Evolutionary conservation across 1,140 invertebrate species (phyloP).

Genomic region (Orchesella cincta): DNA sequence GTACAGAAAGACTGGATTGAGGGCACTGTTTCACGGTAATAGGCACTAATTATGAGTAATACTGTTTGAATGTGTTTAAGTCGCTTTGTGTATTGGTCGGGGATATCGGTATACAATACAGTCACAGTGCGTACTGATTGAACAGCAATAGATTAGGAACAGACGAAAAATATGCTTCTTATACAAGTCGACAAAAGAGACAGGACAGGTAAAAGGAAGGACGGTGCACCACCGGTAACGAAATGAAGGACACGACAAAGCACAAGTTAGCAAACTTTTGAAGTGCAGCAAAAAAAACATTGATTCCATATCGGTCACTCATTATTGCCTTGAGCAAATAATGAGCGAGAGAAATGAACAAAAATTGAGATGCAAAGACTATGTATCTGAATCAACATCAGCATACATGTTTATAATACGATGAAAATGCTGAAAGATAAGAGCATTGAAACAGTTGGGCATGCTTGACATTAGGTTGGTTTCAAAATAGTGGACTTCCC

Average conservation of each 20-base stretch:
- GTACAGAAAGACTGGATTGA: slow-evolving; percentile 11
- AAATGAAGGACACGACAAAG: background rate
- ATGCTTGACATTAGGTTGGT: background rate
- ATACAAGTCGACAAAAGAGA: slow-evolving; percentile 1
- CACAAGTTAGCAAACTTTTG: background rate
- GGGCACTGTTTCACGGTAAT: slow-evolving; percentile 29
- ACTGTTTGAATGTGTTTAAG: slow-evolving; percentile 3
- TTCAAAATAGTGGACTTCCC: background rate
- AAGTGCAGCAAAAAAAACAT: background rate
- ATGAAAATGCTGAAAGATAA: background rate
- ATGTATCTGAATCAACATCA: too few relatives aligned
- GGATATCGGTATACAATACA: too few relatives aligned
- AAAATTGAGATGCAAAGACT: background rate
- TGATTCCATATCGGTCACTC: slow-evolving; percentile 19
- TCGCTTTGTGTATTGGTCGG: too few relatives aligned
- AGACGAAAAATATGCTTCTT: background rate
- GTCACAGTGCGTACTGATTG: too few relatives aligned
- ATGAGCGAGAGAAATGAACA: background rate
- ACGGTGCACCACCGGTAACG: too few relatives aligned
- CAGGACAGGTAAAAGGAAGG: too few relatives aligned
- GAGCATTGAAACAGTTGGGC: background rate
- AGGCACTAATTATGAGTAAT: slow-evolving; percentile 23
- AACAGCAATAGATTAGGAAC: background rate
- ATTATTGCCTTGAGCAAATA: background rate
- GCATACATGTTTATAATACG: background rate